Evolutionary conservation across 2,888 invertebrate genomes (phyloP).

Genomic region (Polyploca ridens): DNA sequence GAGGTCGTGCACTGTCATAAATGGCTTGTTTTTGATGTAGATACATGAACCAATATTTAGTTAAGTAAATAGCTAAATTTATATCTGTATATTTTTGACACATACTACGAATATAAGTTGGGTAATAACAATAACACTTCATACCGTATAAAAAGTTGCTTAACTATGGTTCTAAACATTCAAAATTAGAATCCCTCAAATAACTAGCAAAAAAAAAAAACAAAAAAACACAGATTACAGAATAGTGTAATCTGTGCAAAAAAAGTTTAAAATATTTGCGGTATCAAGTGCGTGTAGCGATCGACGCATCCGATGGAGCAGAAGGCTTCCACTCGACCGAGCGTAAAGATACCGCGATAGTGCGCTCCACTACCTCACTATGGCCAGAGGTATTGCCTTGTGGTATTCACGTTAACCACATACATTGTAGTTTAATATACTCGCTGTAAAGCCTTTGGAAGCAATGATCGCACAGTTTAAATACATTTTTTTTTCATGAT

Average conservation of each 20-base stretch:
- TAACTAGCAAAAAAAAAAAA: neutral
- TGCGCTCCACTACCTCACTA: conserved; percentile 74
- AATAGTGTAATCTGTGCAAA: too few species aligned
- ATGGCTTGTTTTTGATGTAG: conserved; percentile 49
- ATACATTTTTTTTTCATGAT: too few species aligned
- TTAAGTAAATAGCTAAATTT: conserved; percentile 33
- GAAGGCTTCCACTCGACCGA: conserved; percentile 72
- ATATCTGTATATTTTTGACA: neutral
- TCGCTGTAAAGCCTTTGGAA: conserved; percentile 15
- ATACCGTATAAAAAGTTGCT: too few species aligned
- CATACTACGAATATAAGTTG: neutral
- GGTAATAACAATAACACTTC: too few species aligned
- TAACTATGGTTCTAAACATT: neutral
- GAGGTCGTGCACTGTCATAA: conserved; percentile 67
- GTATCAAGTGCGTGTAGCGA: conserved; percentile 42
- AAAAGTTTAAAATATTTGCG: conserved; percentile 8
- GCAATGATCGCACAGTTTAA: neutral
- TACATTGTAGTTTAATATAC: conserved; percentile 8
- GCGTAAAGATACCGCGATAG: conserved; percentile 81
- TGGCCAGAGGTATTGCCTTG: conserved; percentile 26
- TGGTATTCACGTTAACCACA: conserved; percentile 7
- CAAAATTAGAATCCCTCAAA: neutral
- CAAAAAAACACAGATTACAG: too few species aligned
- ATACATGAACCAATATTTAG: conserved; percentile 52
- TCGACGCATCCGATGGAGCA: conserved; percentile 68